Evolutionary conservation across 2,888 invertebrate genomes (phyloP), one percentile per base, ranked within the genome.

Genomic region (Microdon myrmicae): DNA sequence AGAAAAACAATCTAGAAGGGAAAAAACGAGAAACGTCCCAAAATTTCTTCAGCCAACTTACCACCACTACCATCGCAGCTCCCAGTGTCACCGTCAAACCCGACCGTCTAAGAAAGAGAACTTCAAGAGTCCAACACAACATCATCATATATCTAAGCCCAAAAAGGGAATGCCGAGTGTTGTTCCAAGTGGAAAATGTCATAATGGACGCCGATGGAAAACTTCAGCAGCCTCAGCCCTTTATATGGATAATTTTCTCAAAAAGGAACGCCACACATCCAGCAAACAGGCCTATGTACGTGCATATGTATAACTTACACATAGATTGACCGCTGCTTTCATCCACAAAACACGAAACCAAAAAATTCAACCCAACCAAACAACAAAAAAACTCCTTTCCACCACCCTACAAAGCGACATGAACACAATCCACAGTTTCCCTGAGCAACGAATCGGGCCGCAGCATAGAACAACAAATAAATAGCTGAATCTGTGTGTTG

Each of bases 401-500:
- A 51, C 61, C 56, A 51, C 61, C 61, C 61, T 51, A 34, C 16
- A 31, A 22, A 45, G 47, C 28, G 28, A 29, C 31, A 10, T 41
- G 43, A 41, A 64, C 56, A 56, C 56, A 45, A 45, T 64, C 61
- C 61, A 64, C 61, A 64, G 47, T 64, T 64, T 56, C 32, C 61
- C 48, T 16, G 37, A 13, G 10, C 13, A 37, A 28, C 20, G 6
- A 28, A 28, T 23, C 10, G 16, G n/a, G n/a, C n/a, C n/a, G n/a
- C n/a, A 29, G 38, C 32, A 47, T 45, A 41, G 39, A 41, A 20
- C 19, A 16, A 41, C 19, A 41, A 54, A 31, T 31, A 44, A 44
- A 55, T 39, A 17, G 64, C 64, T 64, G 64, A 64, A 64, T 64
- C 47, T 47, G 64, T n/a, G n/a, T n/a, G n/a, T n/a, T n/a, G n/a